Conservation (phyloP, 2,113 vertebrate species). For the Cepphus grylle region DNA sequence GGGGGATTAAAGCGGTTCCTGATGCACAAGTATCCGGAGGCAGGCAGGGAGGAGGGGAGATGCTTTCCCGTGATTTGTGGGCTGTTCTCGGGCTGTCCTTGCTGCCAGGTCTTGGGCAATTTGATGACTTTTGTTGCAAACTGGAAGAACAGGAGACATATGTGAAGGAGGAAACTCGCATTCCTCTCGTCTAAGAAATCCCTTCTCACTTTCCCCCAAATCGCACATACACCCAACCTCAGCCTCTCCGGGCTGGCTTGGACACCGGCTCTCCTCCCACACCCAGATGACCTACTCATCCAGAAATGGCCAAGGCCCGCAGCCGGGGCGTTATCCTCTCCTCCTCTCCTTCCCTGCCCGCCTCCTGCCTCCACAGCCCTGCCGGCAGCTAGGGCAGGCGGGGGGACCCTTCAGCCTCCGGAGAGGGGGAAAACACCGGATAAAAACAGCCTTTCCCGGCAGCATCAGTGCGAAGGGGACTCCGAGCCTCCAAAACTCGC, state of each 20-base stretch:
- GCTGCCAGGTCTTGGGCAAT: conserved; percentile 63
- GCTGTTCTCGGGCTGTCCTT: conserved; percentile 35
- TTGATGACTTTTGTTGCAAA: conserved; percentile 56
- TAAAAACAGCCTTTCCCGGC: not conserved
- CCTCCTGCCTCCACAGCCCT: conserved; percentile 7
- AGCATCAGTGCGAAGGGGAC: not conserved
- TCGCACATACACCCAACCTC: conserved; percentile 66
- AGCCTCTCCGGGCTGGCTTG: conserved; percentile 53
- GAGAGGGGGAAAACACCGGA: not conserved
- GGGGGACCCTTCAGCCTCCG: not conserved
- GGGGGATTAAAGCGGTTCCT: not conserved
- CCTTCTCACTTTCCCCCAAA: conserved; percentile 69
- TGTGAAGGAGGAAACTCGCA: conserved; percentile 65
- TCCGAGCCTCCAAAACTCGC: not conserved
- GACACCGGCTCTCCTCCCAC: conserved; percentile 67
- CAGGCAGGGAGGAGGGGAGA: conserved; percentile 38
- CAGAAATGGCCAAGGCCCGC: conserved; percentile 11
- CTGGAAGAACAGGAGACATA: conserved; percentile 64
- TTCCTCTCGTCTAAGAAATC: conserved; percentile 70
- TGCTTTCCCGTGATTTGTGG: not conserved
- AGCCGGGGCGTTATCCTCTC: conserved; percentile 24
- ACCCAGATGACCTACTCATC: conserved; percentile 58
- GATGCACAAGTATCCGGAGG: not conserved
- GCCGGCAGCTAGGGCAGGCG: not conserved
- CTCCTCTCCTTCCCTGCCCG: not conserved